A percentile compares a stretch with the other conserved stretches of the same genome.
Conservation (phyloP, 2,888 invertebrate genomes). For the Cosmorhoe ocellata region DNA sequence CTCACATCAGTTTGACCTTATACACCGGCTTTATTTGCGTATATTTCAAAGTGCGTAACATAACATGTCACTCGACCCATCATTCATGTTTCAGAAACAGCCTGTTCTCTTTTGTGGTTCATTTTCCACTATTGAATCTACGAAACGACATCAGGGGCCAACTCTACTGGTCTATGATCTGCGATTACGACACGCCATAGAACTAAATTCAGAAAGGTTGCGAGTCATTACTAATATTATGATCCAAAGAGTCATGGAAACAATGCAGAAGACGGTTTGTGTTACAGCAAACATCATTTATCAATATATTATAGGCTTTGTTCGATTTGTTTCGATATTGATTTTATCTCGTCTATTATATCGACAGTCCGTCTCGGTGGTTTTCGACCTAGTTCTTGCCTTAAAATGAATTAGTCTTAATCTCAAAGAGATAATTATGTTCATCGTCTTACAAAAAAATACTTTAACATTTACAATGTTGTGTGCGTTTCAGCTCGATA, state of each 20-base stretch:
- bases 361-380: neutral
- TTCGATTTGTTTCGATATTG: slow-evolving; percentile 34
- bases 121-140: slow-evolving; percentile 28
- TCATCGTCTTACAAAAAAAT: too few relatives aligned
- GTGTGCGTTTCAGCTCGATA: too few relatives aligned
- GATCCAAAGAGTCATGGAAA: slow-evolving; percentile 28
- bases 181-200: slow-evolving; percentile 30
- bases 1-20: slow-evolving; percentile 11
- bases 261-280: slow-evolving; percentile 25
- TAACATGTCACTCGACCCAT: slow-evolving; percentile 14
- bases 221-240: slow-evolving; percentile 29
- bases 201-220: slow-evolving; percentile 35
- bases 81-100: slow-evolving; percentile 26
- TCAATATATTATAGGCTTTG: slow-evolving; percentile 34
- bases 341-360: neutral
- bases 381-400: too few relatives aligned
- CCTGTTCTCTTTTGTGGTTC: slow-evolving; percentile 23
- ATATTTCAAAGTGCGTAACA: slow-evolving; percentile 1
- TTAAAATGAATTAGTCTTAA: too few relatives aligned
- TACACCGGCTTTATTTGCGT: slow-evolving; percentile 3
- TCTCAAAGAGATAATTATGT: too few relatives aligned
- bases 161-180: slow-evolving; percentile 31
- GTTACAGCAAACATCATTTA: slow-evolving; percentile 38
- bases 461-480: too few relatives aligned
- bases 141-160: slow-evolving; percentile 20